Base-by-base conservation (phyloP, 2,888 invertebrate genomes). In the Patella depressa region DNA sequence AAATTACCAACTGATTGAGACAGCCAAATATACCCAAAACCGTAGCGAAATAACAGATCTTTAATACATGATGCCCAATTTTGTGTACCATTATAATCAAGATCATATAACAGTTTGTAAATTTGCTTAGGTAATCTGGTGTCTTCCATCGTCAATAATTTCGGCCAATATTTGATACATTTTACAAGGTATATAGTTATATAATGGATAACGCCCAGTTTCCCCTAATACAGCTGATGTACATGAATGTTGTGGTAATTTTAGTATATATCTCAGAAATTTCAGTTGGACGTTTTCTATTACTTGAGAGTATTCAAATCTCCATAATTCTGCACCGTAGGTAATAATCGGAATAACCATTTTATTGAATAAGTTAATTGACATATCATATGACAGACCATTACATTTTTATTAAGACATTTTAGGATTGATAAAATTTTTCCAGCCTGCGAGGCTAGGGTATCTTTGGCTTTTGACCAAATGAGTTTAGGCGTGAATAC, bases 361-460 rank as follows among this genome's bases (percentile, higher is more conserved):
- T n/a, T 19, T 55, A 15, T 73, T 57, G 24, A 73, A 73, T 11
- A 73, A 19, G 19, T 73, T 55, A 29, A n/a, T 12, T 29, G 73
- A 11, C 0, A 24, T n/a, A 3, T 2, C 12, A 2, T 55, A n/a
- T 15, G n/a, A 12, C 14, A 73, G 19, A 2, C 55, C 9, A 5
- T 57, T 59, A 24, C n/a, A 55, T 24, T 55, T 2, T 73, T 55
- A 15, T 24, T 34, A 5, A 57, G 17, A 29, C 9, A 34, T 1
- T 73, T 29, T 29, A 57, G 12, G 15, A 55, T 29, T 5, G 73
- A 11, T 12, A 73, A 12, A 17, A 34, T 24, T 29, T 73, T 57
- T 73, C 82, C 80, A 79, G 57, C 72, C 69, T 72, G 2, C 15
- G 7, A 53, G 53, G 2, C 53, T 73, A 53, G 17, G 53, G 15